Percentiles rank a stretch among this genome's conserved stretches.
Evolutionary conservation across 2,797 vertebrate species (phyloP).

Genomic region (Poecilia picta): DNA sequence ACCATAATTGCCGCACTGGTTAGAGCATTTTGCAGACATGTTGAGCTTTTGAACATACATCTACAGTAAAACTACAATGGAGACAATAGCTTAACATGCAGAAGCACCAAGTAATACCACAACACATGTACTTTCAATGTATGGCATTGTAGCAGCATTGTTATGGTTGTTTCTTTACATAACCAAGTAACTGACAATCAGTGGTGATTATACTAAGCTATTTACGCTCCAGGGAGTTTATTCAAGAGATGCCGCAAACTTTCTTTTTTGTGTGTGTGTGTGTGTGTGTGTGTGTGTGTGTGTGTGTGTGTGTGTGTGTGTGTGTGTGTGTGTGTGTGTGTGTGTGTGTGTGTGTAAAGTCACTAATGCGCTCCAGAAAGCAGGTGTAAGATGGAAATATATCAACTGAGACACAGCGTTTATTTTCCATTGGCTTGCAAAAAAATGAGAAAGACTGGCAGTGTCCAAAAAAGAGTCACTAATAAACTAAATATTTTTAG

Average conservation of each 20-base stretch:
- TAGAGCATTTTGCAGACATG: conserved; percentile 2
- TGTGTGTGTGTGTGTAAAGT: background rate
- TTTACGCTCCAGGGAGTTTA: background rate
- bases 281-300: too few relatives aligned
- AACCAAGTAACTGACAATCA: background rate
- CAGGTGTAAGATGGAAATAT: background rate
- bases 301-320: too few relatives aligned
- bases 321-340: too few relatives aligned
- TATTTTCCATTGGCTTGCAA: background rate
- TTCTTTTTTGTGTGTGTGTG: too few relatives aligned
- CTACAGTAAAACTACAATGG: conserved; percentile 3
- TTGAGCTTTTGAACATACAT: background rate
- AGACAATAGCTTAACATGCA: conserved; percentile 18
- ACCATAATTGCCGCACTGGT: conserved; percentile 1
- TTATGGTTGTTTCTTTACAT: background rate
- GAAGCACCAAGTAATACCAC: conserved; percentile 3
- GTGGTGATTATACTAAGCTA: background rate
- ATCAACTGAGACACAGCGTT: conserved; percentile 2
- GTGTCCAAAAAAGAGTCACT: conserved; percentile 12
- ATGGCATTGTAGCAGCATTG: background rate
- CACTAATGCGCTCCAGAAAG: background rate
- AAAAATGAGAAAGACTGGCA: conserved; percentile 11
- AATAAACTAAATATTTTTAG: background rate
- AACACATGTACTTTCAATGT: conserved; percentile 5
- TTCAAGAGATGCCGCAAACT: background rate